These are phyloP conservation scores for Acrocephalus kingi DNA, from an alignment of 2,113 vertebrate species.

Conservation along the genomic window DNA sequence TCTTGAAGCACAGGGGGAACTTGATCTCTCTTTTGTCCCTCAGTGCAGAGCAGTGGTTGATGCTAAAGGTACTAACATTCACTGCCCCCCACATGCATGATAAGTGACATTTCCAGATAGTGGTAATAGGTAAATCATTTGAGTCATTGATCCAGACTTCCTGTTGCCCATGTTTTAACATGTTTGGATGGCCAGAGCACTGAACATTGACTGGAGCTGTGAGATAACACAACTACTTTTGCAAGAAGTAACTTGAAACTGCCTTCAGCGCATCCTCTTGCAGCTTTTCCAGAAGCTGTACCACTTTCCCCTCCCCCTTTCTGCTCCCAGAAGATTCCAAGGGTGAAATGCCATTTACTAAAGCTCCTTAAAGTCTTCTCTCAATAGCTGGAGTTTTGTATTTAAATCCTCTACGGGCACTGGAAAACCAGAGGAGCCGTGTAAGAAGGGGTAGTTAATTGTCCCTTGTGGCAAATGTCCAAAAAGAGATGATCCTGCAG, in stretches of 20 bases:
- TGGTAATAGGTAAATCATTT: not conserved
- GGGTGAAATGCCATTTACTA: not conserved
- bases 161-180: not conserved
- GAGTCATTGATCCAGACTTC: not conserved
- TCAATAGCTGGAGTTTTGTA: not conserved
- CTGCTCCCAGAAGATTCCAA: not conserved
- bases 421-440: not conserved
- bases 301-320: accelerated
- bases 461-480: not conserved
- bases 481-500: not conserved
- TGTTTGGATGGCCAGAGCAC: not conserved
- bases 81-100: not conserved
- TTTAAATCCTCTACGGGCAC: not conserved
- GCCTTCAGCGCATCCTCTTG: not conserved
- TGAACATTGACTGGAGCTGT: not conserved
- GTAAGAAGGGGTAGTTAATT: not conserved
- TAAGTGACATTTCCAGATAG: not conserved
- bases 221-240: not conserved
- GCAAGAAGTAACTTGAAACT: not conserved
- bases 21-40: not conserved
- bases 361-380: constrained; percentile 25
- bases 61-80: not conserved
- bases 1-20: not conserved
- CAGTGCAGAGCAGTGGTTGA: not conserved
- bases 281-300: not conserved